Percentiles rank a stretch among this genome's conserved stretches.
phyloP scores from a whole-genome alignment of 2,888 invertebrate species.

The Drosophila fungiperda region DNA sequence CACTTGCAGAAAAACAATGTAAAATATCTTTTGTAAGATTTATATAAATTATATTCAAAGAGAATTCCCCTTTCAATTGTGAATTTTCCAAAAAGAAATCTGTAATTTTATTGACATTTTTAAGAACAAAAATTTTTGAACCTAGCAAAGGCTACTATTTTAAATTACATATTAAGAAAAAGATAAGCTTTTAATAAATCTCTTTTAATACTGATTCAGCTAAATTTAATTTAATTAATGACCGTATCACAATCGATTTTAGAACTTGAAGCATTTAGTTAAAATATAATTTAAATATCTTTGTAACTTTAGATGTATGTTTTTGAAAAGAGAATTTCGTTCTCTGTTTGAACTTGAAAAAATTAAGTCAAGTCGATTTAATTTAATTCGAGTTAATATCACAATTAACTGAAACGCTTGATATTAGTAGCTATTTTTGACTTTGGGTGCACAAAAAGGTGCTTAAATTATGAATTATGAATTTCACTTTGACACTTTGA shows the following conservation, averaged over 20 bases:
- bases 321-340: not conserved
- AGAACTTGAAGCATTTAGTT: not conserved
- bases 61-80: not conserved
- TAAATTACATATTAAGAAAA: not conserved
- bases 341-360: not conserved
- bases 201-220: not conserved
- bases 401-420: not conserved
- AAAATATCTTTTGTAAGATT: accelerated
- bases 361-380: not conserved
- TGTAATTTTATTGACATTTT: not conserved
- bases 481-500: not conserved
- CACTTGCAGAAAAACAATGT: not conserved
- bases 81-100: not conserved
- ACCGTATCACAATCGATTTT: not conserved
- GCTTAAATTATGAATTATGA: not conserved
- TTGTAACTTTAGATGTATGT: not conserved
- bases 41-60: not conserved
- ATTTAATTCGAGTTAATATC: not conserved
- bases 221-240: not conserved
- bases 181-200: not conserved
- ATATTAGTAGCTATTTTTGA: accelerated
- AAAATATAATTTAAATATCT: too few relatives aligned
- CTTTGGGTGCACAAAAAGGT: not conserved
- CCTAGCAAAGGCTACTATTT: not conserved
- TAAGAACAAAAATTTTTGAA: not conserved